Evolutionary conservation across 2,888 invertebrate species (phyloP).

Genomic region (Copidosoma aretas): DNA sequence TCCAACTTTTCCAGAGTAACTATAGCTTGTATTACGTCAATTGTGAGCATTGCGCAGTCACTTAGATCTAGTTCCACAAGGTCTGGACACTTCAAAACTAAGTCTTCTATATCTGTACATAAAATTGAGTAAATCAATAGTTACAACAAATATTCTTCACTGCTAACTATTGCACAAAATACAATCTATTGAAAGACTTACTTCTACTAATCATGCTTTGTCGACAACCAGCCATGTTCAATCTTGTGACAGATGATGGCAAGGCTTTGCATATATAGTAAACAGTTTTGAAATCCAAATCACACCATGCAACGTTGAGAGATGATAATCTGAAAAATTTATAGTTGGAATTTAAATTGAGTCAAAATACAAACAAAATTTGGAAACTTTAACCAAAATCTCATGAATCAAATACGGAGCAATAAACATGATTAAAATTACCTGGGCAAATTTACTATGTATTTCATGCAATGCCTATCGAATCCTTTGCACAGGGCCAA

Average conservation of each 20-base stretch:
- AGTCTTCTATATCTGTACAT: conserved; percentile 70
- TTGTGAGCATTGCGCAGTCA: conserved; percentile 79
- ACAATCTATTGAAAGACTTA: conserved; percentile 62
- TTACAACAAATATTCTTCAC: not conserved
- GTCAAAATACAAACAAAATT: too few species aligned
- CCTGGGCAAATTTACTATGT: conserved; percentile 65
- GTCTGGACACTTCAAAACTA: conserved; percentile 73
- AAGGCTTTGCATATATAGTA: conserved; percentile 68
- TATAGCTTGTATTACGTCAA: conserved; percentile 67
- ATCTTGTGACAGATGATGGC: conserved; percentile 71
- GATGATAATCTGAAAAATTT: conserved; percentile 67
- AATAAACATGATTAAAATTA: conserved; percentile 52
- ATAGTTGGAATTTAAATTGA: too few species aligned
- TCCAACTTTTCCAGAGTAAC: conserved; percentile 70
- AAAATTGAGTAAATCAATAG: conserved; percentile 29
- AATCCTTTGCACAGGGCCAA: conserved; percentile 82
- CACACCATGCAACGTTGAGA: conserved; percentile 85
- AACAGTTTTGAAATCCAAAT: conserved; percentile 69
- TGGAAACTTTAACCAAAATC: too few species aligned
- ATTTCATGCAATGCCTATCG: conserved; percentile 69
- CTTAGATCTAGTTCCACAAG: conserved; percentile 87
- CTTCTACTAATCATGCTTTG: conserved; percentile 77
- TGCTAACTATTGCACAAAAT: too few species aligned
- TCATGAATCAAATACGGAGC: not conserved
- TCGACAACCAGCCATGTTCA: conserved; percentile 85